phyloP scores from a whole-genome alignment of 2,797 vertebrate genomes.

The Catostomus latipinnis region DNA sequence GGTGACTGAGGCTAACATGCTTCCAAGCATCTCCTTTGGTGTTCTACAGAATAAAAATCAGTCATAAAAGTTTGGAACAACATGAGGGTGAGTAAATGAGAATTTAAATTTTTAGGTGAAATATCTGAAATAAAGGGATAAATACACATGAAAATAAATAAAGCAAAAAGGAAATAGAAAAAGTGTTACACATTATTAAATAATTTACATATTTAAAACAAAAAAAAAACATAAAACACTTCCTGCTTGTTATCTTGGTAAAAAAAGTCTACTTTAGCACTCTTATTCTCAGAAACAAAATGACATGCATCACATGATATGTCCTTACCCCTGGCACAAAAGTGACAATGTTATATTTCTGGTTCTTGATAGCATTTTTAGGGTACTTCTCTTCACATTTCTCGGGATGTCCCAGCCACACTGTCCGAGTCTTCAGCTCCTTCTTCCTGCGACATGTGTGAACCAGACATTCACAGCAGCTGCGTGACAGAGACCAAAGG shows the following conservation, averaged over 20 bases:
- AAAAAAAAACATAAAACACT: neutral
- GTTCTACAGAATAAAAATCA: no score
- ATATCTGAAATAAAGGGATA: no score
- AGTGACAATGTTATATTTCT: slow-evolving; percentile 97
- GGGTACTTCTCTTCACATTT: slow-evolving; percentile 97
- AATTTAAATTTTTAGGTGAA: no score
- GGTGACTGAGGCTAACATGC: no score
- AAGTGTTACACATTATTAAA: neutral
- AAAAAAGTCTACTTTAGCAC: neutral
- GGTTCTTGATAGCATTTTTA: slow-evolving; percentile 97
- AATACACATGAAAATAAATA: no score
- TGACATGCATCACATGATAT: neutral
- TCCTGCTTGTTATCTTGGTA: neutral
- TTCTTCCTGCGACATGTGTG: slow-evolving; percentile 88
- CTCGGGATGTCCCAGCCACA: slow-evolving; percentile 96
- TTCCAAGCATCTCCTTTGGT: no score
- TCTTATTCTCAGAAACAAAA: neutral
- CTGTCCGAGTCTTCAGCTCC: slow-evolving; percentile 84
- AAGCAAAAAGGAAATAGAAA: neutral
- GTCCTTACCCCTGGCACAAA: slow-evolving; percentile 96
- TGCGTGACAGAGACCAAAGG: slow-evolving; percentile 62
- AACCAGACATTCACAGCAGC: slow-evolving; percentile 91
- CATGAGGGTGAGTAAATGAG: no score
- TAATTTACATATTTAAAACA: neutral
- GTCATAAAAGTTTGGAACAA: no score